Conservation (phyloP, 1,140 invertebrate species). For the Drosophila asahinai region DNA sequence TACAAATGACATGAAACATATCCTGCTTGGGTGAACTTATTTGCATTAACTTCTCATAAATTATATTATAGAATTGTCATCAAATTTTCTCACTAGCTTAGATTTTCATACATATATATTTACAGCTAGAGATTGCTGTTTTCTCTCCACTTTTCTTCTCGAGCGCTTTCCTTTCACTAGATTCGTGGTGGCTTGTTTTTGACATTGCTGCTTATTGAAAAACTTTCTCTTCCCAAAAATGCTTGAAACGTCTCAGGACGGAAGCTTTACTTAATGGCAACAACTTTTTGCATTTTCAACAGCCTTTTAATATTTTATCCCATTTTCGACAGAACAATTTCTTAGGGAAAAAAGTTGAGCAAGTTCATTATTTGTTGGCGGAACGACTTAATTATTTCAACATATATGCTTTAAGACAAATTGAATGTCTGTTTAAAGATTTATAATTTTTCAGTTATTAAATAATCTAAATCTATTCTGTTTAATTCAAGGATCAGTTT, state of each 20-base stretch:
- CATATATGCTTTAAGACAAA: conserved; percentile 24
- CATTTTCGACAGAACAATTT: conserved; percentile 7
- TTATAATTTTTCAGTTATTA: not conserved
- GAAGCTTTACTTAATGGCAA: conserved; percentile 56
- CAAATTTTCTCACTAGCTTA: conserved; percentile 4
- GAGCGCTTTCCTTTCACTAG: conserved; percentile 9
- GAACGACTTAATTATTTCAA: conserved; percentile 39
- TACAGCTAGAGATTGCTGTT: conserved; percentile 14
- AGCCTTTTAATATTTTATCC: conserved; percentile 53
- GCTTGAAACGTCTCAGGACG: conserved; percentile 2
- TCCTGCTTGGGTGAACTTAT: conserved; percentile 43
- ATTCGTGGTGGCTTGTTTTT: conserved; percentile 45
- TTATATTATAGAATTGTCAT: conserved; percentile 52
- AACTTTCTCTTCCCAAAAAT: conserved; percentile 48
- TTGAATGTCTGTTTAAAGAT: conserved; percentile 12
- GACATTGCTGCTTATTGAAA: conserved; percentile 67
- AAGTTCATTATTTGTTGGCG: conserved; percentile 42
- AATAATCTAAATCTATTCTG: not conserved
- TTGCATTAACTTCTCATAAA: conserved; percentile 61
- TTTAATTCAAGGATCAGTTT: not conserved
- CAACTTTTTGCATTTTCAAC: conserved; percentile 50
- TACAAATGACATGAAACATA: conserved; percentile 25
- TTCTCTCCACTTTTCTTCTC: conserved; percentile 7
- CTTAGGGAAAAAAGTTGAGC: conserved; percentile 29
- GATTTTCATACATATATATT: conserved; percentile 6